Conservation (phyloP, 2,113 vertebrate genomes). For the Holacanthus passer region DNA sequence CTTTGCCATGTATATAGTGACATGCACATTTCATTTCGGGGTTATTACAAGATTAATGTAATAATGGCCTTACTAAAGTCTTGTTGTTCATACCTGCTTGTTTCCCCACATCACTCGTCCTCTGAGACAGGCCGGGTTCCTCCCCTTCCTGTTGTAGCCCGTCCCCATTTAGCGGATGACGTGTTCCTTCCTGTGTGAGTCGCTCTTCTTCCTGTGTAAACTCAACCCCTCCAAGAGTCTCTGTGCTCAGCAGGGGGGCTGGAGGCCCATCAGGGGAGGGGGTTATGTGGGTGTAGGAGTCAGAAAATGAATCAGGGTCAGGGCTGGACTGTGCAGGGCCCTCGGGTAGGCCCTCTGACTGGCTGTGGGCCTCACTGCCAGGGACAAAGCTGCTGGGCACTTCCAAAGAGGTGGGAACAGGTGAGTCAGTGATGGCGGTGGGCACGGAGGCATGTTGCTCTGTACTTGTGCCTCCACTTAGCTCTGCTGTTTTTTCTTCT, state of each 20-base stretch:
- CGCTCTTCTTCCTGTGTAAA: constrained; percentile 50
- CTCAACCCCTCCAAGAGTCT: constrained; percentile 68
- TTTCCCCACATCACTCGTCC: constrained; percentile 49
- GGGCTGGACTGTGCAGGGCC: constrained; percentile 19
- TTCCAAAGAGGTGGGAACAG: constrained; percentile 43
- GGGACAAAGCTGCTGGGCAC: constrained; percentile 17
- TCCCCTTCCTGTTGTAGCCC: constrained; percentile 52
- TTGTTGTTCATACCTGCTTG: constrained; percentile 71
- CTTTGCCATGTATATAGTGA: neutral
- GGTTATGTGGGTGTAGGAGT: constrained; percentile 78
- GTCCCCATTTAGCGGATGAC: constrained; percentile 21
- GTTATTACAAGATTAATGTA: neutral
- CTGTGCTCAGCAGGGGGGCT: constrained; percentile 50
- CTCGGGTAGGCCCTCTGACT: constrained; percentile 44
- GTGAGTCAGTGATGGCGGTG: constrained; percentile 17
- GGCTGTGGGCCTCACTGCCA: constrained; percentile 44
- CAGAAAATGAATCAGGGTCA: constrained; percentile 77
- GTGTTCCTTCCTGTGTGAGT: constrained; percentile 10
- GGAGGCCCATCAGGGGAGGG: constrained; percentile 62
- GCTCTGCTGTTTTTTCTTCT: constrained; percentile 50
- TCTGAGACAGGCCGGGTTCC: constrained; percentile 50
- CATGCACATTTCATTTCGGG: neutral
- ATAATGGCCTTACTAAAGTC: neutral
- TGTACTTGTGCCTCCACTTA: constrained; percentile 32
- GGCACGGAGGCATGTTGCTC: constrained; percentile 10